Base-by-base conservation (phyloP, 2,888 invertebrate species). In the Ichneumoninae sp. region DNA sequence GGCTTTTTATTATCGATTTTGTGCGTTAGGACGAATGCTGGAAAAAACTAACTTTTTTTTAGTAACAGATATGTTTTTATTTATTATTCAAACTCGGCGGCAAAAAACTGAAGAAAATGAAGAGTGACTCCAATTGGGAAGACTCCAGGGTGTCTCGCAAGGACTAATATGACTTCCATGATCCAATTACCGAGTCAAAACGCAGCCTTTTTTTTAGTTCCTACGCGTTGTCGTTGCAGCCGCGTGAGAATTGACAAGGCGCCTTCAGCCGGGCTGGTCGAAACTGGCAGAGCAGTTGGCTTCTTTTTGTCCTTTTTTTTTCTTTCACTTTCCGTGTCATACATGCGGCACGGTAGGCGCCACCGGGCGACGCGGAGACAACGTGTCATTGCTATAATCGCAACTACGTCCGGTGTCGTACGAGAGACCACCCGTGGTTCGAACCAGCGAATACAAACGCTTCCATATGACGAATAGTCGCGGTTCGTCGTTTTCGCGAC, bases 341-440 rank as follows among this genome's bases (percentile, higher is more conserved):
- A 57, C 22, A 6, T 19, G 26, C 40, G 16, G 10, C 10, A 40
- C 57, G 57, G 26, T 22, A 16, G 57, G 40, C 16, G 19, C 1
- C 52, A 10, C 19, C n/a, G 6, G 5, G 6, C 47, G 60, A 54
- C 66, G 16, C 44, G 57, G 77, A 52, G 75, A 76, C 71, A 86
- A 77, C 85, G 76, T 89, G 83, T 86, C 84, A 89, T 89, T 88
- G 81, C 71, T 60, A 63, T 88, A 89, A 89, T 88, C 54, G 76
- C 73, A 80, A 74, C 68, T 73, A 69, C 47, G 52, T 52, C 33
- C 52, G n/a, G 75, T 87, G 73, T 69, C 69, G 44, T 26, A 19
- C 50, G n/a, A 47, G 16, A 47, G 44, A 13, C 16, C 13, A 47
- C 16, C 44, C 44, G 44, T 47, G 44, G 44, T 2, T 65, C 54